These are phyloP conservation scores for Gnatocerus cornutus DNA, from an alignment of 2,888 invertebrate species.

Conservation along the genomic window DNA sequence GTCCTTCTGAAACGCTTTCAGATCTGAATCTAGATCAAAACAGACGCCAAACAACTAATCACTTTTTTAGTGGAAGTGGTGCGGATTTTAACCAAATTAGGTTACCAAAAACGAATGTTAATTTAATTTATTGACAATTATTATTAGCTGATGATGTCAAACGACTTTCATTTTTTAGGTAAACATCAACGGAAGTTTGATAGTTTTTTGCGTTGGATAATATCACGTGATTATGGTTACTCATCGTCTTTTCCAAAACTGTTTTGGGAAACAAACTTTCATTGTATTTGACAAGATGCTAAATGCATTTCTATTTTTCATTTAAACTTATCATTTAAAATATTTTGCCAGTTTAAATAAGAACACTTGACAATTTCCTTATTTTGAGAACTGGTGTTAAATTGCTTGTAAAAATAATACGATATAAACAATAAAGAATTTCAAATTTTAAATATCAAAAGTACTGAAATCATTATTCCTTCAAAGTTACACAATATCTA, in stretches of 20 bases:
- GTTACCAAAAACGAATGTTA: constrained; percentile 39
- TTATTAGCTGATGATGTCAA: constrained; percentile 46
- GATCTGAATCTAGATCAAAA: constrained; percentile 28
- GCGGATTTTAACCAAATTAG: constrained; percentile 39
- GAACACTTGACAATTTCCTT: no score
- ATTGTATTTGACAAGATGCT: no score
- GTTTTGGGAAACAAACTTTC: no score
- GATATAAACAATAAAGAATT: no score
- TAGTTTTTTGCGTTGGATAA: constrained; percentile 27
- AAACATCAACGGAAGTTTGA: constrained; percentile 35
- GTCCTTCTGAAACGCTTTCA: constrained; percentile 31
- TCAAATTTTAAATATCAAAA: no score
- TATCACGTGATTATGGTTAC: constrained; percentile 20
- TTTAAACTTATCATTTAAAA: no score
- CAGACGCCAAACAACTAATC: constrained; percentile 22
- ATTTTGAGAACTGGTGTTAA: no score
- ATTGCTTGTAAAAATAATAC: no score
- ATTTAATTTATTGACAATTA: constrained; percentile 46
- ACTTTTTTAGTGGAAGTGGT: constrained; percentile 32
- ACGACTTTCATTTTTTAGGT: constrained; percentile 47
- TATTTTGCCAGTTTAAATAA: no score
- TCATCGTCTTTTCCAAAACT: neutral
- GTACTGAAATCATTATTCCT: no score
- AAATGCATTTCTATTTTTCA: no score
- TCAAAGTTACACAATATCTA: no score